These are phyloP conservation scores for Limenitis arthemis DNA, from an alignment of 2,888 invertebrate species.

Conservation along the genomic window DNA sequence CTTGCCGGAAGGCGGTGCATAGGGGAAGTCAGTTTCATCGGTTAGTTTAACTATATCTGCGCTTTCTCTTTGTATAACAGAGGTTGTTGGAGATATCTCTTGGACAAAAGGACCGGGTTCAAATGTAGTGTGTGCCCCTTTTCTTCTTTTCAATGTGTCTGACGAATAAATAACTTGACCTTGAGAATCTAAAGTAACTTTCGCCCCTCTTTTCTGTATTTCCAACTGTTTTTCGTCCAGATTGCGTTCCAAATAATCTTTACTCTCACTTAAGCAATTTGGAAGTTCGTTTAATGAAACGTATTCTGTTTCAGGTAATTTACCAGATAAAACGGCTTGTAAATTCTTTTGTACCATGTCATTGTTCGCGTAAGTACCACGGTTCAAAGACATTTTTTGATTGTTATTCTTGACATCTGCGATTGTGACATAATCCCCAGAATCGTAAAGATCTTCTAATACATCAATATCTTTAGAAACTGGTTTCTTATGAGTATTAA, in stretches of 20 bases:
- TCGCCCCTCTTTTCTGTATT: conserved; percentile 76
- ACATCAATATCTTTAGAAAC: conserved; percentile 55
- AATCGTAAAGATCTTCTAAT: conserved; percentile 70
- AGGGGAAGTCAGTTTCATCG: conserved; percentile 64
- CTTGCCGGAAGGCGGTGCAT: conserved; percentile 52
- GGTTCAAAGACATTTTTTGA: conserved; percentile 67
- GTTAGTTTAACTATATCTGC: conserved; percentile 53
- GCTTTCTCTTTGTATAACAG: conserved; percentile 53
- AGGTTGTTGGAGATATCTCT: conserved; percentile 62
- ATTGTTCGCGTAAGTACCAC: conserved; percentile 74
- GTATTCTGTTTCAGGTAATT: conserved; percentile 80
- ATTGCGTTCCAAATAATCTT: conserved; percentile 55
- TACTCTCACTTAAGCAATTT: conserved; percentile 56
- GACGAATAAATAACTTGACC: conserved; percentile 92
- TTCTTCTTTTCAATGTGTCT: conserved; percentile 84
- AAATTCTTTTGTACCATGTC: conserved; percentile 77
- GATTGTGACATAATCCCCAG: conserved; percentile 89
- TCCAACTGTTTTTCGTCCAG: conserved; percentile 45
- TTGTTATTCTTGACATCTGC: conserved; percentile 87
- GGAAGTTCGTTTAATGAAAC: conserved; percentile 87
- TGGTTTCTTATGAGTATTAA: conserved; percentile 65
- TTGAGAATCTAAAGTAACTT: conserved; percentile 87
- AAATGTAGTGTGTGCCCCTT: conserved; percentile 88
- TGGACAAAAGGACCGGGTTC: conserved; percentile 91
- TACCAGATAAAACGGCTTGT: conserved; percentile 72